Base-by-base conservation (phyloP, 2,797 vertebrate species). In the Lithobates pipiens region DNA sequence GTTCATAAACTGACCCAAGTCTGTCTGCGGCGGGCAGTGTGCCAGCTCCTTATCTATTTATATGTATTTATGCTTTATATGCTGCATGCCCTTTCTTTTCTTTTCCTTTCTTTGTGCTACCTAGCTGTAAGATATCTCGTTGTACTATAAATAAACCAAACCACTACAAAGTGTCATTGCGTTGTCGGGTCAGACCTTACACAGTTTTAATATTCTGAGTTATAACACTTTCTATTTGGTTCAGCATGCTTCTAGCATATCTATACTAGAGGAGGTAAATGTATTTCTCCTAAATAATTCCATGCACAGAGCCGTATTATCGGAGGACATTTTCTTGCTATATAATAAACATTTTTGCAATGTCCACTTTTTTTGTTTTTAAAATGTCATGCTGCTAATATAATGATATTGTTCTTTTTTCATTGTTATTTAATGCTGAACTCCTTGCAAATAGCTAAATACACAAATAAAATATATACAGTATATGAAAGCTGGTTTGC, bases 61-160 rank as follows among this genome's bases (percentile, higher is more conserved):
- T 76, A 86, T 86, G 78, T 81, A 76, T 81, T 82, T 86, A 76
- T 81, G 73, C 65, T 71, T 80, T 81, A 76, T 85, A 42, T 76
- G 72, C 25, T 81, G 46, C 57, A 11, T 85, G 76, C 54, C 68
- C 78, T 81, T 79, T 75, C 71, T 76, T 71, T 54, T 36, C 25
- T 70, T 86, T 71, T 39, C 50, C 25, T 70, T 86, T 79, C 76
- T 76, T 54, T 79, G 21, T 85, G 69, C 63, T 79, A 63, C 63
- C 21, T 10, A 29, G 44, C 44, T 34, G 44, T 23, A 34, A 75
- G 44, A 85, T 69, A 57, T 70, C 46, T 32, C 81, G 78, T 32
- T 81, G 65, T 42, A 76, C 65, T 76, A 86, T 76, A 81, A 86
- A 86, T 76, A 86, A 86, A 81, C 61, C 69, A 76, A 76, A 76